phyloP scores from a whole-genome alignment of 2,797 vertebrate genomes.

The Gouania willdenowi region DNA sequence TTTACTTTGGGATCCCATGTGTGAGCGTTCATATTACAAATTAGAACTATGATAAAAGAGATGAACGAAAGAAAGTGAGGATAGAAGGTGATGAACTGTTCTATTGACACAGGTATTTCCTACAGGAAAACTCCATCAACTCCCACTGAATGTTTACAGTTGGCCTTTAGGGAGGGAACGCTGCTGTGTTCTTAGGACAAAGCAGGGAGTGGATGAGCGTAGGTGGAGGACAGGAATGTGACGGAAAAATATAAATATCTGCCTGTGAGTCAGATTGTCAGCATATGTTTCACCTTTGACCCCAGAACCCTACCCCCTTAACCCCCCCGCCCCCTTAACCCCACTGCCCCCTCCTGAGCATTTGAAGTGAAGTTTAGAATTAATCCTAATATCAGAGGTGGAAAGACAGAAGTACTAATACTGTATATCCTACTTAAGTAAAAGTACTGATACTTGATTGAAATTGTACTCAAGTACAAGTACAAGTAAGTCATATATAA shows the following conservation, averaged over 20 bases:
- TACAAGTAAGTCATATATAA: no score
- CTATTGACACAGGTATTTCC: conserved; percentile 8
- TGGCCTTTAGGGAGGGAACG: conserved; percentile 16
- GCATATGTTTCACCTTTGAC: conserved; percentile 6
- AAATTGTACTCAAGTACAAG: no score
- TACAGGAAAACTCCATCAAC: conserved; percentile 21
- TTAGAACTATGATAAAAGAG: no score
- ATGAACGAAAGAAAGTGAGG: no score
- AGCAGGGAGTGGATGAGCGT: conserved; percentile 62
- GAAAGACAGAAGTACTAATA: background rate
- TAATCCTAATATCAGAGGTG: no score
- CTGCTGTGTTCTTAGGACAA: conserved; percentile 45
- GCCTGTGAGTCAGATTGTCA: background rate
- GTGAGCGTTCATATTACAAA: no score
- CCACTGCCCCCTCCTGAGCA: conserved; percentile 14
- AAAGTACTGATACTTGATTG: no score
- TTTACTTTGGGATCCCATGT: no score
- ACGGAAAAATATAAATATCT: conserved; percentile 7
- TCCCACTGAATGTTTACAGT: conserved; percentile 17
- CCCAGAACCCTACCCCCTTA: no score
- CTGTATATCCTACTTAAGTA: no score
- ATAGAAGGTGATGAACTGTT: no score
- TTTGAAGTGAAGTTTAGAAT: conserved; percentile 11
- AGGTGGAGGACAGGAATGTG: conserved; percentile 62
- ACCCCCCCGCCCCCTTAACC: conserved; percentile 36